Base-by-base conservation (phyloP, 2,888 invertebrate species). In the Ligdia adustata region DNA sequence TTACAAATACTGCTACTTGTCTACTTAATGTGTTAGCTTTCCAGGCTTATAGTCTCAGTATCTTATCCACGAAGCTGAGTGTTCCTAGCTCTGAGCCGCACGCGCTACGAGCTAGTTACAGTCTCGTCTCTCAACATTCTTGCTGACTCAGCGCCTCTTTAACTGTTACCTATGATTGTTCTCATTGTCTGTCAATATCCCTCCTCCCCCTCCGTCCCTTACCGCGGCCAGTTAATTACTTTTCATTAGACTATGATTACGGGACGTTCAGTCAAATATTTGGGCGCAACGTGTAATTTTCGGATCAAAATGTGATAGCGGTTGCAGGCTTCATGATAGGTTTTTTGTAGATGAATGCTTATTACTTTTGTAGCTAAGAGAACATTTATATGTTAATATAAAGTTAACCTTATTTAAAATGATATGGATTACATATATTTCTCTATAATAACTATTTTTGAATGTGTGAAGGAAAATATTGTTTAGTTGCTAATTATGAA, bases 141-240 rank as follows among this genome's bases (percentile, higher is more conserved):
- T 75, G 89, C 88, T 86, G 87, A 87, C 78, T 89, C 88, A 90
- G 85, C 85, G 75, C 77, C 79, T 82, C 78, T 84, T 82, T 83
- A 85, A 82, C 80, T 83, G 79, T 79, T 76, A 72, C 78, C 75
- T 80, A 69, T 82, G 85, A 87, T 88, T 88, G 87, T 88, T 87
- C 83, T 80, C 85, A 80, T 86, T 88, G 86, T 87, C 85, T 82
- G 85, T 82, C 85, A 83, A 82, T 79, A 77, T 39, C 35, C 49
- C 46, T 47, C 58, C 44, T 42, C 47, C 32, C 46, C 20, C 48
- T 32, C 42, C 42, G 52, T 49, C 52, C 50, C 50, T 42, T 28
- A 47, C 45, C 59, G 52, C 64, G 69, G 59, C 60, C 75, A 75
- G 82, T 87, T 90, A 89, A 90, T 90, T 88, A 89, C 82, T 87